Evolutionary conservation across 2,797 vertebrate genomes (phyloP), one percentile per base, ranked within the genome.

Genomic region (Bradypodion ventrale): DNA sequence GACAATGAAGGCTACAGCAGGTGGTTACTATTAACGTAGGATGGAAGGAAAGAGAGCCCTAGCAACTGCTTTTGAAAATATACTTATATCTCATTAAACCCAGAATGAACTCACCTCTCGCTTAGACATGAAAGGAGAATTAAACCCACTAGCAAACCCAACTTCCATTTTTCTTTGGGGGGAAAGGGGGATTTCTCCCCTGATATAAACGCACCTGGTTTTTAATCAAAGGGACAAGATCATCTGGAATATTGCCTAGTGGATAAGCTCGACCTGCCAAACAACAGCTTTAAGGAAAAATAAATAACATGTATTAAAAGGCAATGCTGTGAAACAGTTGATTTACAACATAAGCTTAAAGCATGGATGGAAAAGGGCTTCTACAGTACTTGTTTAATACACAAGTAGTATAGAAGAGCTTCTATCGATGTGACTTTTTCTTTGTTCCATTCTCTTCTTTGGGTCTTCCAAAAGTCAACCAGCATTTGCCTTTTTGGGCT

Each of bases 261-360:
- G 98, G 98, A 92, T 99, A 99, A 0, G 98, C 98, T 78, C 98
- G 96, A 76, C 98, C 98, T 83, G 98, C 98, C 88, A 99, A 95
- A 93, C 97, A 98, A 88, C 98, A 99, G 91, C 98, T 99, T 63
- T 1, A 88, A 85, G 70, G 49, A 75, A 83, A 87, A 1, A 70
- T 79, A 56, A 21, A 5, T 32, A 89, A 81, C 29, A 0, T 66
- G 46, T 82, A 52, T 70, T 70, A 72, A 13, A 49, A 60, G 7
- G 56, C 21, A 44, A 7, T 70, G 9, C n/a, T 65, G 40, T 37
- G 23, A 2, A 65, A 74, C 42, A 65, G 19, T n/a, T 56, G 27
- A 13, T 19, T 56, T n/a, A 74, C 7, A 42, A 32, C 19, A 42
- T 19, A 59, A 32, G 37, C 27, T 46, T 46, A 68, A 62, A 62